Evolutionary conservation across 1,140 invertebrate species (phyloP), one percentile per base, ranked within the genome.

Genomic region (Drosophila prosaltans): DNA sequence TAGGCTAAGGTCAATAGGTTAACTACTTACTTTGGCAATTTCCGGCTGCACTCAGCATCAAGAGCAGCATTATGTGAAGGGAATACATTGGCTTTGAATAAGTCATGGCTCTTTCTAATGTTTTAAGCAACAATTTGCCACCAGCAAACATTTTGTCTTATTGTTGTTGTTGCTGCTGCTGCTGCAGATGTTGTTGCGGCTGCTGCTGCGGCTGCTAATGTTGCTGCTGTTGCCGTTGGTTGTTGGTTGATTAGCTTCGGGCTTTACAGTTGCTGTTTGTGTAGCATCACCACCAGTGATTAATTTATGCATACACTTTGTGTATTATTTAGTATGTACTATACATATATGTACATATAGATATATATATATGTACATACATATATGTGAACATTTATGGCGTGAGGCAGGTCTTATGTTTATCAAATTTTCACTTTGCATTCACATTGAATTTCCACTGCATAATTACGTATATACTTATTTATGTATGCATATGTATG

Each of bases 391-490:
- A 36, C 24, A 55, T 69, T 51, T 51, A 65, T 74, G 63, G 71
- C 75, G 65, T 83, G 75, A 66, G 69, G 48, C 57, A 40, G 36
- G 60, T 64, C 28, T 45, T 63, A 43, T 66, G 76, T 72, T 81
- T 64, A 74, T 67, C 65, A 67, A 67, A 79, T 84, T 84, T 84
- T 84, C 81, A 84, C 77, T 84, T 77, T 80, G 81, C 81, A 84
- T 85, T 85, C 81, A 81, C 81, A 85, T 72, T 74, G 77, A 80
- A 84, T 84, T 85, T 77, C 65, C 78, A 74, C 67, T 51, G 81
- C 67, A 77, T 83, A 84, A 74, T 84, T 68, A 83, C 66, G 66
- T 72, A 51, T 51, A 21, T 51, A 51, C 21, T 48, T 48, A 48
- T 51, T 24, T 26, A 51, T 26, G 45, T 51, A 59, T 39, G 48